Conservation (phyloP, 2,888 invertebrate species). For the Julus scandinavius region DNA sequence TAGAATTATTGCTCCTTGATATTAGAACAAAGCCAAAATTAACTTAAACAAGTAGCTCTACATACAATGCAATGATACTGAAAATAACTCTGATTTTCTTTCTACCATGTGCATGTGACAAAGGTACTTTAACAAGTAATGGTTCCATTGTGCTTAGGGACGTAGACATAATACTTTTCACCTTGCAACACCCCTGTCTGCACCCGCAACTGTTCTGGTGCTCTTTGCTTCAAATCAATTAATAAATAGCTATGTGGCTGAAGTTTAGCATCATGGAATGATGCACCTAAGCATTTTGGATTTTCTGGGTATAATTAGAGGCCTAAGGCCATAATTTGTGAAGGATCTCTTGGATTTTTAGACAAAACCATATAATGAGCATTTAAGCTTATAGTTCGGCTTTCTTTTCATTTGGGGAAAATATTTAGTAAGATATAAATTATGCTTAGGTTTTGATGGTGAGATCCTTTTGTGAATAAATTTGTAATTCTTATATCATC, state of each 20-base stretch:
- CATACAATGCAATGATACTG: too few species aligned
- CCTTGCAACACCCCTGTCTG: background rate
- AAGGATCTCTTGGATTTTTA: slow-evolving; percentile 22
- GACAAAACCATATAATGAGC: slow-evolving; percentile 31
- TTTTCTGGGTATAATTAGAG: background rate
- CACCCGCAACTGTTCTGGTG: background rate
- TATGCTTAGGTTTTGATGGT: background rate
- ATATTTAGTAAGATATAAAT: background rate
- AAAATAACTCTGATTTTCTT: too few species aligned
- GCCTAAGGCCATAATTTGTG: background rate
- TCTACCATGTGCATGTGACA: too few species aligned
- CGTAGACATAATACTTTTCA: background rate
- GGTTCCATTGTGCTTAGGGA: background rate
- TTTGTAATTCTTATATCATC: too few species aligned
- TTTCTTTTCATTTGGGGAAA: background rate
- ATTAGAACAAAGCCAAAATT: too few species aligned
- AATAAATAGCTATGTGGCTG: background rate
- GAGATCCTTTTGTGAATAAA: too few species aligned
- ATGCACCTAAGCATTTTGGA: background rate
- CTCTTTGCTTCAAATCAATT: background rate
- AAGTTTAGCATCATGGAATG: background rate
- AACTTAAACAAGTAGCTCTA: too few species aligned
- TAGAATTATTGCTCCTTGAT: too few species aligned
- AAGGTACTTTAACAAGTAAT: too few species aligned
- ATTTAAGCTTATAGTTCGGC: background rate